Evolutionary conservation across 2,113 vertebrate species (phyloP), one percentile per base, ranked within the genome.

Genomic region (Oreochromis niloticus): DNA sequence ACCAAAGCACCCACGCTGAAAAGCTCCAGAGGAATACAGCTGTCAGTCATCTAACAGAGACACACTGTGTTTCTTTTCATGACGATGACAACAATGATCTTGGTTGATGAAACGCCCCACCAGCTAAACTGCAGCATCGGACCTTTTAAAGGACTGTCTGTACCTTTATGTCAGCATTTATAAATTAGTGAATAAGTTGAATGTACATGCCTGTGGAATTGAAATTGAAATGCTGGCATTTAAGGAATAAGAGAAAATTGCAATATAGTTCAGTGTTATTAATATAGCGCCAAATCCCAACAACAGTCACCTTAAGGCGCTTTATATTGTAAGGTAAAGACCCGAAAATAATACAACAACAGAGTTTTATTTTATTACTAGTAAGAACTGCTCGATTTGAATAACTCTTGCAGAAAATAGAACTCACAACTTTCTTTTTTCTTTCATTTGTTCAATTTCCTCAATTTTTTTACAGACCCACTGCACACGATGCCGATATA

Each of bases 21-120:
- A 75, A 27, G 88, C 85, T 85, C 87, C 80, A 87, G 82, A 85
- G 80, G n/a, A 56, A 9, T 22, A 71, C 81, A 57, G 83, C 84
- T 87, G 87, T 87, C 88, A 73, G 66, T 86, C 61, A 80, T 81
- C 73, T 52, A 13, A 22, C 11, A 3, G 6, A 82, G 59, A 57
- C 10, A 50, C 55, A 41, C 9, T 46, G 63, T 73, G 73, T 24
- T 54, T 24, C 32, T 48, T 63, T 86, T 32, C 27, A 81, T n/a
- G 59, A 81, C 2, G 46, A 54, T 17, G 55, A 61, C 43, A 52
- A 27, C 12, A 7, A 32, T 12, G 73, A 78, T 50, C 46, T 78
- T 19, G 27, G 46, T 32, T 32, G 10, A 78, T 78, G 46, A 32
- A 41, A 83, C 19, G 7, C 24, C 7, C 22, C 46, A 41, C 17